These are phyloP conservation scores for Eilema caniola DNA, from an alignment of 2,888 invertebrate genomes.

Conservation along the genomic window DNA sequence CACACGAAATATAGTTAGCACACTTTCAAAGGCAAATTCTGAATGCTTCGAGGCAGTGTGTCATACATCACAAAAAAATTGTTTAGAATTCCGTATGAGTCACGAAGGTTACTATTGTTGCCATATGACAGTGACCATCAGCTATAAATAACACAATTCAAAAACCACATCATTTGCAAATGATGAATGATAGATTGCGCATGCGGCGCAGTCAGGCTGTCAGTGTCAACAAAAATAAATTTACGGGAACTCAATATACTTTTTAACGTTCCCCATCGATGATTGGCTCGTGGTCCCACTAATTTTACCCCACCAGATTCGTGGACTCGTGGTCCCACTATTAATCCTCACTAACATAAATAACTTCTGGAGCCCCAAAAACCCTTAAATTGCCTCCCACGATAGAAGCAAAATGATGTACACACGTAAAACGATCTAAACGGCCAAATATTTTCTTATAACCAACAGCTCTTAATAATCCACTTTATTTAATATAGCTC, in stretches of 20 bases:
- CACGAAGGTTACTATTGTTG: slow-evolving; percentile 42
- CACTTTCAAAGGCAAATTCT: slow-evolving; percentile 19
- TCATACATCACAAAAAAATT: slow-evolving; percentile 16
- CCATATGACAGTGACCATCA: slow-evolving; percentile 31
- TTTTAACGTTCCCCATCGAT: too few relatives aligned
- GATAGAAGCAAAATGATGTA: too few relatives aligned
- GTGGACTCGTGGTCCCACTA: too few relatives aligned
- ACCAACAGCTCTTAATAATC: slow-evolving; percentile 8
- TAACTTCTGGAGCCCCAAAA: not conserved
- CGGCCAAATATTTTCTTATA: not conserved
- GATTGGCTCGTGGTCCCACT: too few relatives aligned
- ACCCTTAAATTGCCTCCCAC: too few relatives aligned
- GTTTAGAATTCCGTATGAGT: slow-evolving; percentile 36
- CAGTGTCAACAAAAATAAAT: not conserved
- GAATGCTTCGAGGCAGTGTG: slow-evolving; percentile 9
- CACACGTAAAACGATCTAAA: not conserved
- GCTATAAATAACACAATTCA: slow-evolving; percentile 27
- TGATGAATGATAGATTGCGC: not conserved
- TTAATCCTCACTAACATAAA: too few relatives aligned
- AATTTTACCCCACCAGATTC: too few relatives aligned
- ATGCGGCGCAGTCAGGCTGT: not conserved
- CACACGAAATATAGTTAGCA: not conserved
- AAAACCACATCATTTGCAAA: slow-evolving; percentile 42
- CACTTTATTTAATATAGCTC: slow-evolving; percentile 26
- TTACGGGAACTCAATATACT: not conserved